Base-by-base conservation (phyloP, 2,797 vertebrate genomes). In the Lithobates sylvaticus region DNA sequence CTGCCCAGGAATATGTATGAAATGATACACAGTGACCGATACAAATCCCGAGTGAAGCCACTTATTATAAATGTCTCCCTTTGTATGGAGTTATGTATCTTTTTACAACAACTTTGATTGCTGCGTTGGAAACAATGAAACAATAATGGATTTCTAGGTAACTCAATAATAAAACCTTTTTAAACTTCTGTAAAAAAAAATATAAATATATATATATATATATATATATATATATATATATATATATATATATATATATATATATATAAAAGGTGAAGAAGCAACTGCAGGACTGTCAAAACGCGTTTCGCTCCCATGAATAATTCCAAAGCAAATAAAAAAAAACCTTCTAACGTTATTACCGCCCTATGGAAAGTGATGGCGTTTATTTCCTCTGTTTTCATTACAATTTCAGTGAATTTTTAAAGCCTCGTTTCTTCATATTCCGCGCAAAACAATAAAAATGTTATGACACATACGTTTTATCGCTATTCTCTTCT, bases 391-490 rank as follows among this genome's bases (percentile, higher is more conserved):
- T 87, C 81, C 61, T 42, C 69, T 87, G 86, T 87, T 87, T 87
- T 87, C 86, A 87, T 87, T 87, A 87, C 86, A 87, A 87, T 87
- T 87, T 87, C 81, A 79, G 81, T 61, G 76, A 87, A 84, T 87
- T 83, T 87, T 87, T 87, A 87, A 70, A 87, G 81, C 86, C 72
- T 80, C 76, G 23, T 68, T 84, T 84, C 81, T 84, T 87, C 71
- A 87, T 84, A 79, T 81, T 84, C 76, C 5, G 58, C 64, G 69
- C 76, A 70, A 50, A 87, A 44, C 76, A 72, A 83, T 87, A 87
- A 84, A 32, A 84, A 12, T 84, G 84, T 87, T 87, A 87, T 87
- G 86, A 87, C 84, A 84, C 76, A 67, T 83, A 73, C 71, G 76
- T 68, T 87, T 87, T 87, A 87, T 78, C 54, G 70, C 81, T 54